These are phyloP conservation scores for Orcinus orca DNA, from an alignment of 2,113 vertebrate species.

Conservation along the genomic window DNA sequence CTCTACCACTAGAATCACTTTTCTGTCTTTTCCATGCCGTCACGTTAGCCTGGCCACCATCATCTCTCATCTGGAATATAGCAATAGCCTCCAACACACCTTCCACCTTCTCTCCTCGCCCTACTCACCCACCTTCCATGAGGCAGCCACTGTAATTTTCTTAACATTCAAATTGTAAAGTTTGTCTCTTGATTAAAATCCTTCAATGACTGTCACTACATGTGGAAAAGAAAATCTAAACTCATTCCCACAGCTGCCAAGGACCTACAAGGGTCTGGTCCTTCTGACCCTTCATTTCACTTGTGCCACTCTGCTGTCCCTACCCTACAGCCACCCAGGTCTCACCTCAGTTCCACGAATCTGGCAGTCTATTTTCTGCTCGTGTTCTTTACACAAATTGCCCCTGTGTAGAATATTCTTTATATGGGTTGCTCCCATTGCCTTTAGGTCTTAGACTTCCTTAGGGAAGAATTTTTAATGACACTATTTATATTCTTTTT, in stretches of 20 bases:
- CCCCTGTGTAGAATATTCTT: not conserved
- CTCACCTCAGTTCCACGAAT: not conserved
- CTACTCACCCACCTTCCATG: not conserved
- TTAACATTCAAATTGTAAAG: not conserved
- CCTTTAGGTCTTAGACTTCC: not conserved
- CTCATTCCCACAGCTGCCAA: not conserved
- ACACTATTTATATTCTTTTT: not conserved
- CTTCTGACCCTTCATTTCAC: not conserved
- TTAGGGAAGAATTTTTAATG: not conserved
- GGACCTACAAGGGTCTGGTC: accelerated
- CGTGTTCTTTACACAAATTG: not conserved
- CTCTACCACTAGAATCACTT: not conserved
- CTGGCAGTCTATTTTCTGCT: not conserved
- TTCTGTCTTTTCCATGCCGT: not conserved
- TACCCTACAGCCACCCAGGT: not conserved
- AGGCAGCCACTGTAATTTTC: not conserved
- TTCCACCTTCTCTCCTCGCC: not conserved
- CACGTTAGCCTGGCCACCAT: not conserved
- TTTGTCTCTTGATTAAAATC: not conserved
- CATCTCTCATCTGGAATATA: not conserved
- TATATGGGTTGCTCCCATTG: not conserved
- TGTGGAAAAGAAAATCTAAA: not conserved
- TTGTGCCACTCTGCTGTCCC: too few relatives aligned
- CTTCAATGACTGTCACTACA: not conserved
- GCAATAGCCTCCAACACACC: not conserved